Base-by-base conservation (phyloP, 1,140 invertebrate genomes). In the Drosophila navojoa region DNA sequence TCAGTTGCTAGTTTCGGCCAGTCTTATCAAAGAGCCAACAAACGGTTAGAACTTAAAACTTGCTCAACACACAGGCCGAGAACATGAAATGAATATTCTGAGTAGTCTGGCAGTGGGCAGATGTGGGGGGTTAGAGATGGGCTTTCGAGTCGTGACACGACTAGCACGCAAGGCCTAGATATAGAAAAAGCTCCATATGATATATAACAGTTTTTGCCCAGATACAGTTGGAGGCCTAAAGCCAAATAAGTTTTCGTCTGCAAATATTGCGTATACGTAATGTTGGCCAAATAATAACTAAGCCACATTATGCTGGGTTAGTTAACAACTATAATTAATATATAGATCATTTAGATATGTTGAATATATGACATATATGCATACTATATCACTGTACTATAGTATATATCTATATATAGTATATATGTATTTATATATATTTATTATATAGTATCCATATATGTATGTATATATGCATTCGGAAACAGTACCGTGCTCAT, bases 11-110 rank as follows among this genome's bases (percentile, higher is more conserved):
- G 49, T 73, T 73, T 73, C 52, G 71, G 50, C 64, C 71, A 61
- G 49, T 68, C 55, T 77, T 86, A 87, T 86, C 82, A 79, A 64
- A 71, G 72, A 76, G 53, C 79, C 74, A 87, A 86, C 82, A 86
- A 81, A 74, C 66, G 79, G 67, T 79, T 79, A 79, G 60, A 86
- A 86, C 71, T 81, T 76, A 75, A 79, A 78, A 73, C 71, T 78
- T 66, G 61, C 80, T 79, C 72, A 67, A 64, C 57, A n/a, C 44
- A 45, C 40, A 79, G 53, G 15, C 50, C 40, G 45, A 19, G 59
- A 27, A 50, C 42, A 61, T 22, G 19, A 22, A 60, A 60, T 68
- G 54, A 59, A 55, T 55, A 62, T 57, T 50, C 50, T 27, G 47
- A 63, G 53, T 70, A 40, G 22, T 42, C 32, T 60, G 16, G 16